phyloP scores from a whole-genome alignment of 2,888 invertebrate species.

The Agrochola macilenta region DNA sequence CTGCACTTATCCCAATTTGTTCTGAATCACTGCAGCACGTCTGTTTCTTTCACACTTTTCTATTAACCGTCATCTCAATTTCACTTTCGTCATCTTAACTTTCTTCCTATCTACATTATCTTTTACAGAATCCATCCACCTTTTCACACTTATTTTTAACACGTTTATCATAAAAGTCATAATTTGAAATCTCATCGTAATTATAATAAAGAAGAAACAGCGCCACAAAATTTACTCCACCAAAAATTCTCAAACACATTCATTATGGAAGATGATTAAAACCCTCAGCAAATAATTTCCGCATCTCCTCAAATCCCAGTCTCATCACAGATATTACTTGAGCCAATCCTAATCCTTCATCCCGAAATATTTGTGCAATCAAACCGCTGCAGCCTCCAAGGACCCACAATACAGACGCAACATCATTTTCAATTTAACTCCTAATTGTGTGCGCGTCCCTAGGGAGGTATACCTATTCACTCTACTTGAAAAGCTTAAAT shows the following conservation, averaged over 20 bases:
- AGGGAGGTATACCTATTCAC: conserved; percentile 69
- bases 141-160: not conserved
- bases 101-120: not conserved
- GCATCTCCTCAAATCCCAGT: conserved; percentile 44
- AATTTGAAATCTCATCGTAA: conserved; percentile 13
- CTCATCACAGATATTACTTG: conserved; percentile 54
- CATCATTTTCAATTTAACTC: conserved; percentile 84
- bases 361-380: conserved; percentile 64
- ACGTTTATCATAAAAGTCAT: not conserved
- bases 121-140: not conserved
- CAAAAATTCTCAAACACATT: conserved; percentile 36
- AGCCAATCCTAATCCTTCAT: conserved; percentile 45
- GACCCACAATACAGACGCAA: conserved; percentile 67
- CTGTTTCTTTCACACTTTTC: not conserved
- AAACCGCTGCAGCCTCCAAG: conserved; percentile 54
- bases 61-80: too few relatives aligned
- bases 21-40: too few relatives aligned
- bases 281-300: conserved; percentile 45
- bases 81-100: not conserved
- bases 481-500: conserved; percentile 69
- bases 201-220: conserved; percentile 18
- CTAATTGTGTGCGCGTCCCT: conserved; percentile 77
- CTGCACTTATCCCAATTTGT: not conserved
- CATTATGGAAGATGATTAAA: conserved; percentile 47
- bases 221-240: not conserved